phyloP scores from a whole-genome alignment of 2,113 vertebrate species.

The Osmerus mordax region DNA sequence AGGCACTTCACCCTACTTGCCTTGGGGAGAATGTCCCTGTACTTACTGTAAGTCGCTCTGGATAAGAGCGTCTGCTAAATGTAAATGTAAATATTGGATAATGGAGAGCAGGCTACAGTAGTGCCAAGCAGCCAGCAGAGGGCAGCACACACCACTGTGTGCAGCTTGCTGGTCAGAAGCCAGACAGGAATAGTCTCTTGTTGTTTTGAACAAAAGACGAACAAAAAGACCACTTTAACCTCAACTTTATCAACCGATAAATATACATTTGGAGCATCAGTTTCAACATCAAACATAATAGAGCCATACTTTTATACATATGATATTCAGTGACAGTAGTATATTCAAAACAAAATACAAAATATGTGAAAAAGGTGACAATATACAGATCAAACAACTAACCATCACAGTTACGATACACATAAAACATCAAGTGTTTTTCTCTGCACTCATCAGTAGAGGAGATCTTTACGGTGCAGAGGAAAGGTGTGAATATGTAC shows the following conservation, averaged over 20 bases:
- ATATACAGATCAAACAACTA: slow-evolving; percentile 46
- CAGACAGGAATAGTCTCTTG: background rate
- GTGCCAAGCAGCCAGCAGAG: slow-evolving; percentile 52
- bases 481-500: slow-evolving; percentile 53
- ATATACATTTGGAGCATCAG: slow-evolving; percentile 72
- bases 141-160: slow-evolving; percentile 32
- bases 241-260: slow-evolving; percentile 72
- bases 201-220: slow-evolving; percentile 24
- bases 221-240: slow-evolving; percentile 55
- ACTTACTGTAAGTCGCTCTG: too few relatives aligned
- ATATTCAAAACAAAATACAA: slow-evolving; percentile 64
- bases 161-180: background rate
- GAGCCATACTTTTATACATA: slow-evolving; percentile 69
- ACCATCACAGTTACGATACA: slow-evolving; percentile 67
- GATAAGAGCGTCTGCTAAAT: too few relatives aligned
- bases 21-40: too few relatives aligned
- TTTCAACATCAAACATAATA: slow-evolving; percentile 69
- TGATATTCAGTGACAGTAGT: slow-evolving; percentile 79
- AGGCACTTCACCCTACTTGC: too few relatives aligned
- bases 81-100: background rate
- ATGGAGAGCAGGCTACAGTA: background rate
- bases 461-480: slow-evolving; percentile 43
- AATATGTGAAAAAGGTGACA: slow-evolving; percentile 61
- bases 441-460: slow-evolving; percentile 54
- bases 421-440: slow-evolving; percentile 67